Evolutionary conservation across 2,113 vertebrate species (phyloP), one percentile per base, ranked within the genome.

Genomic region (Epinephelus fuscoguttatus): DNA sequence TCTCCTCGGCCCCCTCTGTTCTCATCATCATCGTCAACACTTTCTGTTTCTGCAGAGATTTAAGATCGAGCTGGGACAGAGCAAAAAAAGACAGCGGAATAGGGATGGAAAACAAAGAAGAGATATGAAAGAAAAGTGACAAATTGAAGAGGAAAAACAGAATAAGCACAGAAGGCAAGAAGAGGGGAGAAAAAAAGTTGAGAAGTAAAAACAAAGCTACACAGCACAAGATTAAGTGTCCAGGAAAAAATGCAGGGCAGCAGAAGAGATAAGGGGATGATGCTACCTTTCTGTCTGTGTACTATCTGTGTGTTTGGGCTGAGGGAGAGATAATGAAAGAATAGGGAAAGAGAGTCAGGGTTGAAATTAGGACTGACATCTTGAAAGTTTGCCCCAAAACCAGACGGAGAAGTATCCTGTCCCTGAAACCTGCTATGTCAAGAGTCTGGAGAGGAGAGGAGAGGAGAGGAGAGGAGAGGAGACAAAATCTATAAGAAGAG

Each of bases 321-420:
- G 14, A 84, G 37, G 42, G 23, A 57, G n/a, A 88, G 72, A 84
- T 83, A 89, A 80, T 75, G 25, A 79, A 80, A 80, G 49, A 71
- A 83, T 27, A 69, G 30, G 53, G 40, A 78, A 19, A 17, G 25
- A 57, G 47, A 62, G 52, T 81, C 47, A 21, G 59, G 66, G 61
- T 75, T 60, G 56, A 78, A 81, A 81, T 64, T 68, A 40, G 64
- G 53, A 64, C 64, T 77, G 78, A 63, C 59, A 69, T 21, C 40
- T 62, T 72, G 13, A 73, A 77, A 55, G 75, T 55, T 52, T 83
- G 64, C 57, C 61, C 70, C 45, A 23, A 73, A 81, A 78, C 12
- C 56, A 60, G 61, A 63, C 1, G 0, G 37, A 81, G 5, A 74
- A 11, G 55, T 49, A 50, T 60, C 64, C 3, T 61, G n/a, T n/a